Evolutionary conservation across 2,888 invertebrate genomes (phyloP).

Genomic region (Dynastes grantii): DNA sequence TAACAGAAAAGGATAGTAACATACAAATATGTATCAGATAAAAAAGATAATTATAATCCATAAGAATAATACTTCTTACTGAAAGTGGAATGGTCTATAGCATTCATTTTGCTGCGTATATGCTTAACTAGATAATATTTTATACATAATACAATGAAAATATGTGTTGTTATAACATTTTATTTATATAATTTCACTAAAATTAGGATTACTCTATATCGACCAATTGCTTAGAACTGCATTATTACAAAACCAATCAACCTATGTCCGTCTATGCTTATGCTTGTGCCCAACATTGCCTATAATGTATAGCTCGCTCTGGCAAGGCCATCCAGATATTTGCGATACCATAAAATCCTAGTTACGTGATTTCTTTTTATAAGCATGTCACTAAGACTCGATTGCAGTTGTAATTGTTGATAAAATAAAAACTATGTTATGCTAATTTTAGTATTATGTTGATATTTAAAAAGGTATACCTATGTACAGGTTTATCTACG

Average conservation of each 20-base stretch:
- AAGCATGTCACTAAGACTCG: background rate
- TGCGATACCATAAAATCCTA: conserved; percentile 38
- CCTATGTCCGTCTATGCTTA: background rate
- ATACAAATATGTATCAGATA: no score
- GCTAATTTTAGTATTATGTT: conserved; percentile 14
- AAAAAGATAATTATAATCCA: no score
- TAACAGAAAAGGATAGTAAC: no score
- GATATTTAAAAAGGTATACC: conserved; percentile 5
- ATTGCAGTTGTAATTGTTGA: conserved; percentile 19
- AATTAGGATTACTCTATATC: no score
- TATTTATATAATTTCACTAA: no score
- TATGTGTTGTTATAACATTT: no score
- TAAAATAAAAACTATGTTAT: conserved; percentile 23
- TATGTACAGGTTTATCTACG: no score
- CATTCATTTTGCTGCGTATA: no score
- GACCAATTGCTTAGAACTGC: background rate
- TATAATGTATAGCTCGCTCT: conserved; percentile 20
- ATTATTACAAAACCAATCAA: background rate
- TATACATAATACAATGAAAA: no score
- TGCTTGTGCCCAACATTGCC: conserved; percentile 5
- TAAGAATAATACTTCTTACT: no score
- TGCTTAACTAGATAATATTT: no score
- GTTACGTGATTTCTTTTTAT: conserved; percentile 34
- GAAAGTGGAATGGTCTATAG: no score
- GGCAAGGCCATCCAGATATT: conserved; percentile 33